Base-by-base conservation (phyloP, 2,888 invertebrate genomes). In the Cephus sareptanus region DNA sequence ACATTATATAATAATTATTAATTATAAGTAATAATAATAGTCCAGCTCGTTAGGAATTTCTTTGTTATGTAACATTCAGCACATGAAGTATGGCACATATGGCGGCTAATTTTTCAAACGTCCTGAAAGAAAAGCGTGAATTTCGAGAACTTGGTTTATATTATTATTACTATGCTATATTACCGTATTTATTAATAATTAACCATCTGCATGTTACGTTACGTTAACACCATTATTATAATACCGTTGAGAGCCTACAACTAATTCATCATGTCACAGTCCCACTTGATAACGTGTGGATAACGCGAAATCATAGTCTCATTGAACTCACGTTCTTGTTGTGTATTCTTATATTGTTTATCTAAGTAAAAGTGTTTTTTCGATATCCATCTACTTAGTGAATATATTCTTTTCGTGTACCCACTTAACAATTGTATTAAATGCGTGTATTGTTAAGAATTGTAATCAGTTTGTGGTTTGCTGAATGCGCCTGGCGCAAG, bases 261-360 rank as follows among this genome's bases (percentile, higher is more conserved):
- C 56, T 56, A 56, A 56, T 37, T 37, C 37, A 37, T 56, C 23
- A 9, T 56, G 56, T 56, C 56, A 15, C 23, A 23, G 56, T 56
- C 23, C 23, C 9, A 23, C 23, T 56, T 56, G 6, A 23, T 56
- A 56, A 56, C 2, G 23, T 23, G 9, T 15, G 23, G 56, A 56
- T 56, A 56, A 56, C 6, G 23, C 23, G 56, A 56, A 56, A 56
- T 56, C 23, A 23, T 56, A 56, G 56, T 56, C 23, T 56, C 56
- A 9, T 23, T 56, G 56, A 56, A 56, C 23, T 23, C 56, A 23
- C 23, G 23, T 56, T 75, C 73, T 74, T 78, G 75, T 79, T 79
- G 78, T 79, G 79, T 78, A 79, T 78, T 79, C 76, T 78, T 75
- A 79, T 40, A 81, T 81, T 81, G 81, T 81, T 81, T 78, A 79